Evolutionary conservation across 2,888 invertebrate genomes (phyloP), one percentile per base, ranked within the genome.

Genomic region (Leucoma salicis): DNA sequence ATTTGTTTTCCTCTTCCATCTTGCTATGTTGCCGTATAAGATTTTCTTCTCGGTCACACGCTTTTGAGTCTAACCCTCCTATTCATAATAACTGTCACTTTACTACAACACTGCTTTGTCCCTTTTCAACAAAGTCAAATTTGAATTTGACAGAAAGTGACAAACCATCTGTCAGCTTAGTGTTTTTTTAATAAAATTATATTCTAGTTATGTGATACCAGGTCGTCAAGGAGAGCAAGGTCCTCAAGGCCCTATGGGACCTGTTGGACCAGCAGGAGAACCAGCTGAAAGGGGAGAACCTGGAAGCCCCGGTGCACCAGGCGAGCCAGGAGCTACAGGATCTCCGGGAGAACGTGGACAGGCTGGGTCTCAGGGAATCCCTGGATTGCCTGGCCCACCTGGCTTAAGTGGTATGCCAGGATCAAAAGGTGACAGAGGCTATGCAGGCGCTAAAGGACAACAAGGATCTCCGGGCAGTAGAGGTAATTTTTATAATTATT

Each of bases 241-340:
- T 0, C 92, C 91, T 0, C 94, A 94, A 71, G 96, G 96, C n/a
- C 91, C 92, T 11, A 78, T 94, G 14, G 96, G 96, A 2, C 93
- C 94, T 0, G 87, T 91, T 0, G 96, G 96, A 1, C 93, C 94
- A 1, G 94, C 95, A 0, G 96, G 96, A 11, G 96, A 96, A 76
- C 93, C 94, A 32, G 96, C 94, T 0, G 95, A 95, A 74, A 86
- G 95, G 63, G 95, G 96, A 13, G 95, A 95, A 63, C 90, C 93
- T 0, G 96, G 96, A 2, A 81, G 91, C 3, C 92, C 94, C 0
- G 96, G 96, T 1, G 78, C 91, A 0, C 91, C 93, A 4, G 94
- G 94, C 24, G 94, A 94, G 63, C 72, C 90, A 10, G 96, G 96
- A 1, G 93, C 95, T n/a, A 79, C 91, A 0, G 96, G 96, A 0